Evolutionary conservation across 1,140 invertebrate genomes (phyloP), one percentile per base, ranked within the genome.

Genomic region (Delia radicum): DNA sequence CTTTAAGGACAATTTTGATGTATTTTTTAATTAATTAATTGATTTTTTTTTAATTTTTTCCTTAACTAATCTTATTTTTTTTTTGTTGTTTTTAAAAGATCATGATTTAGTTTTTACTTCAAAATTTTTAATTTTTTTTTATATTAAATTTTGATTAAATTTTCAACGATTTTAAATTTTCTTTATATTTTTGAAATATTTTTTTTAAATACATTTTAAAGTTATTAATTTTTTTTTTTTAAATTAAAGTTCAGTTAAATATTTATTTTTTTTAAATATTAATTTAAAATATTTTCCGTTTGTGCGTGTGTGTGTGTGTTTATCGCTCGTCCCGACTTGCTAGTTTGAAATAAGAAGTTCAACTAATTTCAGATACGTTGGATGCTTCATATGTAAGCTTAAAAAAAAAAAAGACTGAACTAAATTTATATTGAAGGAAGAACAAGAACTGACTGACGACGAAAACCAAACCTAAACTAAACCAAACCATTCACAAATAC

Each of bases 381-480:
- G 65, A 33, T 69, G 65, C 65, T 69, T 69, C 65, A 69, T 69
- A 69, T 69, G 65, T 69, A 69, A 69, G 65, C 65, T 69, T 69
- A 12, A 69, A 69, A 37, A 69, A n/a, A n/a, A n/a, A n/a, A n/a
- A n/a, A n/a, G n/a, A 69, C 37, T 55, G 48, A 55, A 55, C 48
- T 55, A 21, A 55, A 55, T 55, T 8, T 55, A 18, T 21, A 55
- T 18, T 10, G 24, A 27, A 31, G 63, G 8, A 33, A 0, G 1
- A 33, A 33, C 33, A 33, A 33, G 1, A 33, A 33, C 33, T 42
- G 37, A 42, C 37, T 42, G 37, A 42, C 37, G 48, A 55, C 48
- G 7, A 55, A 55, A 18, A 55, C 46, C 15, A 15, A 55, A 55
- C 18, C n/a, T 21, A 55, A 18, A 55, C 46, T 21, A 18, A 55